Evolutionary conservation across 2,797 vertebrate genomes (phyloP).

Genomic region (Aythya fuligula): DNA sequence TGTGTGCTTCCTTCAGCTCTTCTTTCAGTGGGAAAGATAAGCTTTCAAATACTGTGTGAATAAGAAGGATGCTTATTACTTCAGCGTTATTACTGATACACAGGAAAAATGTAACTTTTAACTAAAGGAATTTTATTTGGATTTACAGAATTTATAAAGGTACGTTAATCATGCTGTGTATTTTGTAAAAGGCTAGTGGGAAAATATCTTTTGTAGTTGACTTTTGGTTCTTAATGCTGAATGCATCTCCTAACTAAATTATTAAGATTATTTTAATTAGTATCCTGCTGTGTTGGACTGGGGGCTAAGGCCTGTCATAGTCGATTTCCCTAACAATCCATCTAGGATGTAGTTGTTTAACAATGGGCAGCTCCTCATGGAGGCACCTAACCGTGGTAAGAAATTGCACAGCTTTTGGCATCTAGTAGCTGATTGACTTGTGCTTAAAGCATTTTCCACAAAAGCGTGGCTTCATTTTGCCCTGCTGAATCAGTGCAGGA

Average conservation of each 20-base stretch:
- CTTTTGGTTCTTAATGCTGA: not conserved
- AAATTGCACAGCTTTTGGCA: not conserved
- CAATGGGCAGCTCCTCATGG: not conserved
- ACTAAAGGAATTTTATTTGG: not conserved
- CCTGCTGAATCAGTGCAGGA: not conserved
- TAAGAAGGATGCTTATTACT: not conserved
- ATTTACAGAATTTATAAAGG: not conserved
- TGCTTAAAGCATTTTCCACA: not conserved
- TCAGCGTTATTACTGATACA: not conserved
- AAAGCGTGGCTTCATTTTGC: not conserved
- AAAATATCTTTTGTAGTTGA: not conserved
- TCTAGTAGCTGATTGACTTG: not conserved
- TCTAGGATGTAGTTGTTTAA: not conserved
- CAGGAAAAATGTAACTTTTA: not conserved
- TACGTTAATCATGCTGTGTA: not conserved
- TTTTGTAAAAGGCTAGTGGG: not conserved
- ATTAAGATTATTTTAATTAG: not conserved
- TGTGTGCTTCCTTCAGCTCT: not conserved
- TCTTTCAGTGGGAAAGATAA: not conserved
- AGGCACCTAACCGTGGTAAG: fast-evolving
- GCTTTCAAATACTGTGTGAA: not conserved
- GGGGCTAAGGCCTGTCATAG: not conserved
- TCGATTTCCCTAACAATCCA: not conserved
- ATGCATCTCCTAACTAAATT: not conserved
- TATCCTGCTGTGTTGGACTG: not conserved